Conservation (phyloP, 2,113 vertebrate species). For the Ptilorrhoa leucosticta region DNA sequence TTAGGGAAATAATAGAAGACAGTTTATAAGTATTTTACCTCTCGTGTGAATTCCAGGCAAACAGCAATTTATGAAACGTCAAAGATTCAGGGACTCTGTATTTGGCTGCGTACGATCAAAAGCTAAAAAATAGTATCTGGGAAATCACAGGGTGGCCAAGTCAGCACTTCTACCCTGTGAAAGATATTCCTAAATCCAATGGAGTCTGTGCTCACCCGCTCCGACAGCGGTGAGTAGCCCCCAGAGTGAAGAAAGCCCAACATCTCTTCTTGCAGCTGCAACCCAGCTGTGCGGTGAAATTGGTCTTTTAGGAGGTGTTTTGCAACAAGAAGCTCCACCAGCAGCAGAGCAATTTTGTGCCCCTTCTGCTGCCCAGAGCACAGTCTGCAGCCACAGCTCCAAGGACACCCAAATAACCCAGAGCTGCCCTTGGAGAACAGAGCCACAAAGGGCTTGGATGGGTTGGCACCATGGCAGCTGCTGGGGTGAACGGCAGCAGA, state of each 20-base stretch:
- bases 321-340: neutral
- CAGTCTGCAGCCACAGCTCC: neutral
- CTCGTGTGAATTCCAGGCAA: neutral
- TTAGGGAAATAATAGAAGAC: neutral
- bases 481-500: neutral
- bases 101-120: neutral
- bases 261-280: neutral
- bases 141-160: neutral
- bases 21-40: neutral
- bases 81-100: neutral
- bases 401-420: neutral
- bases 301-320: rapidly evolving
- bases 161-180: neutral
- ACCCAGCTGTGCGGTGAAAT: rapidly evolving
- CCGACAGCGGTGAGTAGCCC: rapidly evolving
- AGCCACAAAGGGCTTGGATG: neutral
- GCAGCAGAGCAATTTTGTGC: neutral
- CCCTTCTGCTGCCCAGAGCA: neutral
- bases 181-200: neutral
- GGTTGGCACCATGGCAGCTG: rapidly evolving
- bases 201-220: neutral
- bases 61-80: neutral
- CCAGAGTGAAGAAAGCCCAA: neutral
- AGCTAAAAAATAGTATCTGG: neutral
- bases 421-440: rapidly evolving